Percentiles rank a stretch among this genome's conserved stretches.
Conservation (phyloP, 2,113 vertebrate genomes). For the Toxotes jaculatrix region DNA sequence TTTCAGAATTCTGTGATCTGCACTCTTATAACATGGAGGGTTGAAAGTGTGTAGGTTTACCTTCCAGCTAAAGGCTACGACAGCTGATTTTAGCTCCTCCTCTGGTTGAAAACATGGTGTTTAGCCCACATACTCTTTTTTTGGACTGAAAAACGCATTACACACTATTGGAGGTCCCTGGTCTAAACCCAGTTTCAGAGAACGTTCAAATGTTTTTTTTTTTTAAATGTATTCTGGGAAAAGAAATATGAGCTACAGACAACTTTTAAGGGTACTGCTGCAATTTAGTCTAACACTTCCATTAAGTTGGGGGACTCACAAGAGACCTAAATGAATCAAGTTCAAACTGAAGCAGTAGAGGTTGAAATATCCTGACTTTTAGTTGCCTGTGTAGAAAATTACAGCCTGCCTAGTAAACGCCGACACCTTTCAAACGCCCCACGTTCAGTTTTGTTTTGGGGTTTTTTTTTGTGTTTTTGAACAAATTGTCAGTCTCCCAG, state of each 20-base stretch:
- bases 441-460: no score
- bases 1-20: background rate
- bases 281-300: background rate
- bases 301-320: background rate
- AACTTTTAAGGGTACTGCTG: background rate
- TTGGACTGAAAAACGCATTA: background rate
- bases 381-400: background rate
- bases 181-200: background rate
- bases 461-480: no score
- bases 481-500: no score
- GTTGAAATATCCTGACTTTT: background rate
- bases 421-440: background rate
- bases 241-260: background rate
- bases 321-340: background rate
- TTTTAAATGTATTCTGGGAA: background rate
- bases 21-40: background rate
- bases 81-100: background rate
- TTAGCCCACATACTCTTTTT: no score
- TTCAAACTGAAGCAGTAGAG: background rate
- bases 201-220: background rate
- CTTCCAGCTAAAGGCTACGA: background rate
- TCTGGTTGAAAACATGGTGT: background rate
- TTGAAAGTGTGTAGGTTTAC: background rate
- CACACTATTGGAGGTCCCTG: background rate
- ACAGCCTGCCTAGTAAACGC: background rate